These are phyloP conservation scores for Macroramphosus scolopax DNA, from an alignment of 2,797 vertebrate genomes.

Conservation along the genomic window DNA sequence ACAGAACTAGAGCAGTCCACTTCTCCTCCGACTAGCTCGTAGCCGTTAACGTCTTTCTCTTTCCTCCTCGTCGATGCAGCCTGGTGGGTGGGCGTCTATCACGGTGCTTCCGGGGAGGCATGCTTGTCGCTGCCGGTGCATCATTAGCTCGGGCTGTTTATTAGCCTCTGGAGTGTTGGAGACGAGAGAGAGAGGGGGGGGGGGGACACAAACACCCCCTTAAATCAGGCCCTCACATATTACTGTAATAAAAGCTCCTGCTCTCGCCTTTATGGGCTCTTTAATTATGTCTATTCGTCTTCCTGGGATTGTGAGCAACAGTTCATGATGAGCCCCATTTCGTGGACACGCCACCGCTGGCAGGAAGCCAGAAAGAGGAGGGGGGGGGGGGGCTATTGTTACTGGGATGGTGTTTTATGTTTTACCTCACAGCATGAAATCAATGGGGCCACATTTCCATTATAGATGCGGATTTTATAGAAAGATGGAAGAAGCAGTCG, in stretches of 20 bases:
- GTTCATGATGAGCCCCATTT: slow-evolving; percentile 66
- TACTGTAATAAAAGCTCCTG: slow-evolving; percentile 73
- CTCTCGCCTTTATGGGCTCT: slow-evolving; percentile 70
- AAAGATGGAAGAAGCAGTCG: too few species aligned
- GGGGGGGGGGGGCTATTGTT: slow-evolving; percentile 42
- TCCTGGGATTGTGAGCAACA: slow-evolving; percentile 67
- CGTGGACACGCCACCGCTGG: slow-evolving; percentile 42
- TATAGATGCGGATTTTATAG: too few species aligned
- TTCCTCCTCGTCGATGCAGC: too few species aligned
- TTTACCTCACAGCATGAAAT: slow-evolving; percentile 26
- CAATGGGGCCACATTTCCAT: neutral
- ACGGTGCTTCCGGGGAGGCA: too few species aligned
- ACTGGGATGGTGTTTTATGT: slow-evolving; percentile 16
- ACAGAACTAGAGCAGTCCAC: too few species aligned
- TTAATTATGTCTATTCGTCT: slow-evolving; percentile 80
- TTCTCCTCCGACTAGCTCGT: too few species aligned
- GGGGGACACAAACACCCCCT: slow-evolving; percentile 67
- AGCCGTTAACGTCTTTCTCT: too few species aligned
- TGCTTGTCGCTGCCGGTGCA: slow-evolving; percentile 37
- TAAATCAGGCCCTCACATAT: slow-evolving; percentile 71
- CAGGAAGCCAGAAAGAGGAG: slow-evolving; percentile 35
- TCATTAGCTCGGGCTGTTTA: slow-evolving; percentile 69
- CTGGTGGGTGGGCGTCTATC: too few species aligned
- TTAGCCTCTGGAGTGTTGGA: slow-evolving; percentile 54
- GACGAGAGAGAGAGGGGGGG: slow-evolving; percentile 24